phyloP scores from a whole-genome alignment of 2,797 vertebrate genomes.

The Monodelphis domestica region DNA sequence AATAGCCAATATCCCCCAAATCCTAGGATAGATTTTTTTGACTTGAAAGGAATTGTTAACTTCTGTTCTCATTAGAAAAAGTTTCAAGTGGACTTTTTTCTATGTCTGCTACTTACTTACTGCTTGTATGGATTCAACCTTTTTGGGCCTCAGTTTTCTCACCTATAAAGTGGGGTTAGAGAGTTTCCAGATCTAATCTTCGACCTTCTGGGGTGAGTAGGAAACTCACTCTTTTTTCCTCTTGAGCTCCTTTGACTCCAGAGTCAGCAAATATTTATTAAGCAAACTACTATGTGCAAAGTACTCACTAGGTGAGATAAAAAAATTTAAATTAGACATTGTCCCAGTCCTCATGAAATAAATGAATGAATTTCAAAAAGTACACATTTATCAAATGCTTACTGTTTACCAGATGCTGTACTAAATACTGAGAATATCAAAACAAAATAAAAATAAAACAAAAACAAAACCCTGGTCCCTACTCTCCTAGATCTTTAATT shows the following conservation, averaged over 20 bases:
- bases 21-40: neutral
- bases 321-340: neutral
- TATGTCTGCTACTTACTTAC: neutral
- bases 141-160: too few species aligned
- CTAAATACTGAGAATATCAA: neutral
- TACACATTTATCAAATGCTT: neutral
- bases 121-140: neutral
- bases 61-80: constrained; percentile 21
- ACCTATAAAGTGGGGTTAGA: too few species aligned
- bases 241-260: neutral
- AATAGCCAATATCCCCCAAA: neutral
- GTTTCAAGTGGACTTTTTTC: neutral
- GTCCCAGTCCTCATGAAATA: neutral
- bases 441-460: neutral
- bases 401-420: neutral
- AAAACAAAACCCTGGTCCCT: neutral
- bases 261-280: neutral
- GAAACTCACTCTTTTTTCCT: neutral
- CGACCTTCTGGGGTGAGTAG: neutral
- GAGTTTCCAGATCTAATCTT: neutral
- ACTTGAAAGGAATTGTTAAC: constrained; percentile 33
- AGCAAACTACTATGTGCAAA: neutral
- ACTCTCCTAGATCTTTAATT: neutral
- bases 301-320: neutral
- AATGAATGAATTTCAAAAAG: neutral